These are phyloP conservation scores for Xenopus borealis DNA, from an alignment of 2,113 vertebrate species.

Conservation along the genomic window DNA sequence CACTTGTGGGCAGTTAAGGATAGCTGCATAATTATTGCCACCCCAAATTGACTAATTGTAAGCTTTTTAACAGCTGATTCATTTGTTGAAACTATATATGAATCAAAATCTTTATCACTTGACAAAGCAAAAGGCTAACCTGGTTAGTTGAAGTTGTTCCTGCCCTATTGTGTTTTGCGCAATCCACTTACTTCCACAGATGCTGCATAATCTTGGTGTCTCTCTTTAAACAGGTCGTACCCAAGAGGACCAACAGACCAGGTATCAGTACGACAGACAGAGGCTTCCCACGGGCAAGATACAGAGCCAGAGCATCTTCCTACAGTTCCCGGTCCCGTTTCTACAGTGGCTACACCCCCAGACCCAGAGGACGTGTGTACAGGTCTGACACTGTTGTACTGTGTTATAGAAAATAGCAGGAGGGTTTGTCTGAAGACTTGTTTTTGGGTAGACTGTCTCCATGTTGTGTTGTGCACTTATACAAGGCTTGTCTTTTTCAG, in stretches of 20 bases:
- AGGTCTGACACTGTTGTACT: conserved; percentile 57
- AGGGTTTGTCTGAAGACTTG: background rate
- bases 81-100: too few relatives aligned
- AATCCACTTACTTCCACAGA: too few relatives aligned
- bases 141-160: too few relatives aligned
- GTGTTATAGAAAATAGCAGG: background rate
- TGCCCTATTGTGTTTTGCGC: too few relatives aligned
- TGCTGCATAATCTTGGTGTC: too few relatives aligned
- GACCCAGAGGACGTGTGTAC: conserved; percentile 90
- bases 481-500: conserved; percentile 79
- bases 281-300: conserved; percentile 83
- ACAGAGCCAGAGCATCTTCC: conserved; percentile 76
- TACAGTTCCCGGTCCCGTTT: conserved; percentile 83
- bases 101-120: too few relatives aligned
- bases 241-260: conserved; percentile 90
- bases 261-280: conserved; percentile 95
- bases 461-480: conserved; percentile 2
- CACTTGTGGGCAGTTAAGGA: too few relatives aligned
- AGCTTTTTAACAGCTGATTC: too few relatives aligned
- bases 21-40: too few relatives aligned
- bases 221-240: conserved; percentile 70
- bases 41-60: too few relatives aligned
- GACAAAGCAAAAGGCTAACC: too few relatives aligned
- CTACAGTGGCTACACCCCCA: conserved; percentile 87
- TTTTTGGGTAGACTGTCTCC: too few relatives aligned